Evolutionary conservation across 1,140 invertebrate species (phyloP).

Genomic region (Drosophila triauraria): DNA sequence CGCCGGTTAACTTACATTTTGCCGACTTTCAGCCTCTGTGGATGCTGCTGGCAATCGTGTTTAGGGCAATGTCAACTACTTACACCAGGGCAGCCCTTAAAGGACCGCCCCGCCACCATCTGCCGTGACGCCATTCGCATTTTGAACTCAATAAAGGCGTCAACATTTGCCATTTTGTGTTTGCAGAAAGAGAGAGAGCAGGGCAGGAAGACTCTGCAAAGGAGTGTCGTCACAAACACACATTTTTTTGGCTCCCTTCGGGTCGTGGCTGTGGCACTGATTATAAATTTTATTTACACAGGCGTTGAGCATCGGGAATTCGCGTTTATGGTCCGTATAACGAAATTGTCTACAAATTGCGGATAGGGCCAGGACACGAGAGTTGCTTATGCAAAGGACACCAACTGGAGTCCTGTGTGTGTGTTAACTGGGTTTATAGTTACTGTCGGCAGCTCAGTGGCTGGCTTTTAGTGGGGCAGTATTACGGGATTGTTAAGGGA

Average conservation of each 20-base stretch:
- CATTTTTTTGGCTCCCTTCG: conserved; percentile 33
- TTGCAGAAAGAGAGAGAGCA: conserved; percentile 11
- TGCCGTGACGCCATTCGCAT: conserved; percentile 45
- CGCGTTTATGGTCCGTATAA: conserved; percentile 66
- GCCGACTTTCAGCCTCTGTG: background rate
- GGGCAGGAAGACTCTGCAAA: conserved; percentile 4
- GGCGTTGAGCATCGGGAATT: conserved; percentile 63
- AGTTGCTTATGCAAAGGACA: conserved; percentile 50
- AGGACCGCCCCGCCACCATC: conserved; percentile 25
- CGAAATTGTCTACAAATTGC: conserved; percentile 67
- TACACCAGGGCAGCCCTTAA: conserved; percentile 40
- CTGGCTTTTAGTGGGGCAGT: conserved; percentile 39
- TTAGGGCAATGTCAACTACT: conserved; percentile 64
- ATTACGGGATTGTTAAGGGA: conserved; percentile 5
- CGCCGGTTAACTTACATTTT: background rate
- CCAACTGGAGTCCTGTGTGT: conserved; percentile 17
- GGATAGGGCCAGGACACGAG: conserved; percentile 6
- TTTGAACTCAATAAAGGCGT: conserved; percentile 68
- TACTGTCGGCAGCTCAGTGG: conserved; percentile 46
- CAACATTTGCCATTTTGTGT: conserved; percentile 63
- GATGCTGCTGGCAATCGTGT: conserved; percentile 47
- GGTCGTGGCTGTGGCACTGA: conserved; percentile 35
- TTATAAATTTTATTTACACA: conserved; percentile 71
- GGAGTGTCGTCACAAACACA: conserved; percentile 32
- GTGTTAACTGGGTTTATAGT: conserved; percentile 55